Evolutionary conservation across 2,888 invertebrate genomes (phyloP), one percentile per base, ranked within the genome.

Genomic region (Eueremaeus valkanovi): DNA sequence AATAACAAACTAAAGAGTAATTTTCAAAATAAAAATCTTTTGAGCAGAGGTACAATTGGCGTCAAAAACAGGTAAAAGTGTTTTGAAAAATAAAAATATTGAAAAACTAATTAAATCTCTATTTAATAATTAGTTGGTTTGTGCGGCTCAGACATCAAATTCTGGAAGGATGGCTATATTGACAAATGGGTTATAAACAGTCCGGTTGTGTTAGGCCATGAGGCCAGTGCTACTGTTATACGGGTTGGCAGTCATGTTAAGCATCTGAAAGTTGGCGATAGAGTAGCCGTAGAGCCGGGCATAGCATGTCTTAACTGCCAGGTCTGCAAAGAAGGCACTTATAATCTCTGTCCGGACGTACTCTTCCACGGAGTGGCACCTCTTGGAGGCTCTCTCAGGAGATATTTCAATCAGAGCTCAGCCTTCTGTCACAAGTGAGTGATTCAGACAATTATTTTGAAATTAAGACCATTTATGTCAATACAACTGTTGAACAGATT

Each of bases 121-220:
- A n/a, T n/a, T 58, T 29, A 27, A 58, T 77, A 42, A 74, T 66
- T 72, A 73, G 94, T 97, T 68, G 97, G 97, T 21, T 97, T 98
- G 81, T 98, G 98, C 83, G 97, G 97, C 0, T 86, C 86, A n/a
- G 97, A 98, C 84, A 93, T 98, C 8, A 95, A 95, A 84, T 97
- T 96, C 85, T 88, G 92, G 85, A 89, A 89, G 42, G 85, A 89
- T 78, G 97, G 96, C 16, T 83, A 87, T 29, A 95, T 95, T 82
- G 96, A 93, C 0, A 88, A 91, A 82, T 96, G 95, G 83, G 85
- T 95, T 42, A 87, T 97, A 0, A 87, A 88, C 77, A 87, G 89
- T 70, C 96, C 97, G 11, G 95, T 97, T 95, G 87, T 96, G 40
- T 90, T 97, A 82, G 97, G 97, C 0, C 97, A 98, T 82, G 98